Evolutionary conservation across 2,113 vertebrate genomes (phyloP).

Genomic region (Fulmarus glacialis): DNA sequence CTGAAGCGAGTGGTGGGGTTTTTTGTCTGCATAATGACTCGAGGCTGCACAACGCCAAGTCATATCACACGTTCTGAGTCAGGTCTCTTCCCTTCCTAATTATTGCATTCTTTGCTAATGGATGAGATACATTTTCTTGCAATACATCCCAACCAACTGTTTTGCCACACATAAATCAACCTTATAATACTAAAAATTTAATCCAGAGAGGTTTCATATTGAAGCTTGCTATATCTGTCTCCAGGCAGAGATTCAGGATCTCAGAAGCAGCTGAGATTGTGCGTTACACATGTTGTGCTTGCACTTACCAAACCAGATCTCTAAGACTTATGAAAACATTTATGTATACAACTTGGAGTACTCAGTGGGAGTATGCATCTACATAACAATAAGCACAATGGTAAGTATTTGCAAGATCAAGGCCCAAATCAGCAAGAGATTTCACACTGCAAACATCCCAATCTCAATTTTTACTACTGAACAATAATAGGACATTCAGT

Average conservation of each 20-base stretch:
- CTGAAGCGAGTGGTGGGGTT: background rate
- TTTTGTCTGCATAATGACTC: conserved; percentile 52
- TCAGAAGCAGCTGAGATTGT: background rate
- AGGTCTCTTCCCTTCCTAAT: conserved; percentile 33
- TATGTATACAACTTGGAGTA: background rate
- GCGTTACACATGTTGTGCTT: background rate
- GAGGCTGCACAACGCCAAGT: conserved; percentile 8
- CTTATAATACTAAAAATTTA: background rate
- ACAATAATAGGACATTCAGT: background rate
- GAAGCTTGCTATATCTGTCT: background rate
- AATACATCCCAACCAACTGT: background rate
- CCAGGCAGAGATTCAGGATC: background rate
- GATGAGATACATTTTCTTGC: conserved; percentile 5
- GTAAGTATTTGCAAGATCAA: background rate
- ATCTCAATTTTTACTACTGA: background rate
- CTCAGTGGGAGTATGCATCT: background rate
- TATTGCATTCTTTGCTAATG: conserved; percentile 50
- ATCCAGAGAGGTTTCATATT: background rate
- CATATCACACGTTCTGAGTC: background rate
- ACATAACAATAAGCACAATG: background rate
- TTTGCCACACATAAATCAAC: conserved; percentile 22
- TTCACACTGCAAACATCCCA: background rate
- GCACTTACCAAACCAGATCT: conserved; percentile 1
- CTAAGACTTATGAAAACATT: conserved; percentile 4
- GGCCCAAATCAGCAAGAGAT: background rate